phyloP scores from a whole-genome alignment of 30 jellyfish, hydroid and myxozoan species.

The Cassiopea andromeda region DNA sequence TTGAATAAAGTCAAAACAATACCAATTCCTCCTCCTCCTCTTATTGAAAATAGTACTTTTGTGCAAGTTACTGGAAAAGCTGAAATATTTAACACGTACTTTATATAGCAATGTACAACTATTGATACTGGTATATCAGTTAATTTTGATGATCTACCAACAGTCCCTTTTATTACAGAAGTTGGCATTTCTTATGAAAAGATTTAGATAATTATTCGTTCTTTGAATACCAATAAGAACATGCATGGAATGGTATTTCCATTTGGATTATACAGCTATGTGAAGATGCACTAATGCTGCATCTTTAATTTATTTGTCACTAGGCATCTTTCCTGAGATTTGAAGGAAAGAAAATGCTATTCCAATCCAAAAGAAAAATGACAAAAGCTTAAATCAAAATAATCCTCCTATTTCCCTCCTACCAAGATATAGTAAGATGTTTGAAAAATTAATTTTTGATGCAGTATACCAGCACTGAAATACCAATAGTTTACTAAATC shows the following conservation, averaged over 20 bases:
- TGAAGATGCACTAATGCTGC: conserved; percentile 40
- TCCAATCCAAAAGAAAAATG: background rate
- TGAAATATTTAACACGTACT: conserved; percentile 21
- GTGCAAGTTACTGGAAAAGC: conserved; percentile 18
- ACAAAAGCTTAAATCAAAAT: conserved; percentile 7
- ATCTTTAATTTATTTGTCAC: conserved; percentile 19
- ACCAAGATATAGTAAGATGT: conserved; percentile 34
- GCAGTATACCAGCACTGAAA: conserved; percentile 9
- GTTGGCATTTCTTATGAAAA: conserved; percentile 21
- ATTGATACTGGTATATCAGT: conserved; percentile 44
- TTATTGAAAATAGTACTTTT: background rate
- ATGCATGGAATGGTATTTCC: conserved; percentile 64
- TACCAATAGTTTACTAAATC: background rate
- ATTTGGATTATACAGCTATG: conserved; percentile 47
- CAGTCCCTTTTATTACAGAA: conserved; percentile 6
- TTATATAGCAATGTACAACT: background rate
- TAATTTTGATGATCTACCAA: conserved; percentile 3
- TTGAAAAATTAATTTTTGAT: conserved; percentile 44
- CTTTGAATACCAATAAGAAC: conserved; percentile 52
- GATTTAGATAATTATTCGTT: conserved; percentile 10
- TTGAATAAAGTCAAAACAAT: conserved; percentile 44
- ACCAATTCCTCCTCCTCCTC: conserved; percentile 16
- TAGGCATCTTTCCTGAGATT: conserved; percentile 23
- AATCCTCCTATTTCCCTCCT: conserved; percentile 57
- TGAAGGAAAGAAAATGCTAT: conserved; percentile 46